These are phyloP conservation scores for Polydrusus cervinus DNA, from an alignment of 2,888 invertebrate species.

Conservation along the genomic window DNA sequence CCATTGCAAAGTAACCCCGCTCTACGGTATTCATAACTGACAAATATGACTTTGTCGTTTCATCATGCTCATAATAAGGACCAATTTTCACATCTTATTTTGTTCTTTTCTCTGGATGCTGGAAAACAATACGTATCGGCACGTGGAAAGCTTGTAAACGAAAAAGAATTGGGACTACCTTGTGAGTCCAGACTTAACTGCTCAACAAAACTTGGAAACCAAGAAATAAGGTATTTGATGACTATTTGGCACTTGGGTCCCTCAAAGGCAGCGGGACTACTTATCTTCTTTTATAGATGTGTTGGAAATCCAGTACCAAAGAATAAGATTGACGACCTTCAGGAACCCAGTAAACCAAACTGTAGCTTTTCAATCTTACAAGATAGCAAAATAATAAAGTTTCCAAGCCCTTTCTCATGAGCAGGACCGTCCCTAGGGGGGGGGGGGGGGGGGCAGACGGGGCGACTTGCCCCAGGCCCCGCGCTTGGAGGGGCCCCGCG, in stretches of 20 bases:
- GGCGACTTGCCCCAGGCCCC: too few species aligned
- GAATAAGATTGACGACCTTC: neutral
- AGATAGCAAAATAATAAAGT: constrained; percentile 20
- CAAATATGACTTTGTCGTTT: too few species aligned
- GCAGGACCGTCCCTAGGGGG: too few species aligned
- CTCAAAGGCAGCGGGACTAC: constrained; percentile 17
- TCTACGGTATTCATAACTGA: too few species aligned
- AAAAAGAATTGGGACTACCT: constrained; percentile 3
- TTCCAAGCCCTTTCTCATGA: constrained; percentile 33
- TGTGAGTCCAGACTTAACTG: neutral
- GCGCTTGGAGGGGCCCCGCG: too few species aligned
- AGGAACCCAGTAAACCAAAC: constrained; percentile 24
- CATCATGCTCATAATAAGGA: too few species aligned
- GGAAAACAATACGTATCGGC: constrained; percentile 6
- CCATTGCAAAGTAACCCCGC: too few species aligned
- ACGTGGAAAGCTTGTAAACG: constrained; percentile 16
- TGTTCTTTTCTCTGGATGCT: too few species aligned
- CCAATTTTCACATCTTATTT: too few species aligned
- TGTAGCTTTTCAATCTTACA: constrained; percentile 7
- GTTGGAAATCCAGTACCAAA: neutral
- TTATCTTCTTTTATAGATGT: constrained; percentile 24
- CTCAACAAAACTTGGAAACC: constrained; percentile 4
- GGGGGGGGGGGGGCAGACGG: too few species aligned
- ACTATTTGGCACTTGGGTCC: constrained; percentile 1
- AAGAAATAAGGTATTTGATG: constrained; percentile 11